Evolutionary conservation across 2,797 vertebrate genomes (phyloP), one percentile per base, ranked within the genome.

Genomic region (Phrynocephalus vlangalii): DNA sequence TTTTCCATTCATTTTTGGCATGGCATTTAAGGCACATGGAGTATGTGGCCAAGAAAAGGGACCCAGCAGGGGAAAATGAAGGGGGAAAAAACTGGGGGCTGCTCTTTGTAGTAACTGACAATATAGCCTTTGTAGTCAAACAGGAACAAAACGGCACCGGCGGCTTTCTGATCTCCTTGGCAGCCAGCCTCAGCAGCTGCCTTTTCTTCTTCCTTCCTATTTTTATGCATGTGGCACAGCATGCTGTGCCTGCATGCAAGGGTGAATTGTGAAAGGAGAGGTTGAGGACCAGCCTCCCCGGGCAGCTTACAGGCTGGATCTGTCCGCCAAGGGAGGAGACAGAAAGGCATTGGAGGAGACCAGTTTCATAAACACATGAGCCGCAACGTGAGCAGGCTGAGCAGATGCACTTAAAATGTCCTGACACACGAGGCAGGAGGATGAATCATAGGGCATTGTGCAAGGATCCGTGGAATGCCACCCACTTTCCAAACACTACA

Each of bases 391-490:
- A 73, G 38, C 26, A 66, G 86, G 82, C 33, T 71, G 87, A 90
- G 44, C 77, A 84, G 82, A 67, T 84, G 81, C 79, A 84, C 89
- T 90, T 91, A 87, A 90, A 91, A 79, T 80, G 28, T 20, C 22
- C 76, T 10, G 5, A 20, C 60, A 63, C 18, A 56, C 1, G 52
- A 56, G 52, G 70, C 13, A n/a, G 30, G 73, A 48, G 30, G 73
- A 48, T 72, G 85, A 89, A 56, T 79, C 88, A 79, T 67, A n/a
- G 6, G n/a, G 80, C n/a, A 9, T 83, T 10, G 52, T 28, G 33
- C 48, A 84, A 63, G 75, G 67, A 66, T 66, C 44, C 24, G 15
- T 30, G 52, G 73, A 84, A 50, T 68, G 26, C 52, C 26, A 48
- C 70, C 78, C 33, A 44, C 44, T 68, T 56, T 73, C 13, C 56